Base-by-base conservation (phyloP, 2,888 invertebrate genomes). In the Rambutsinella grinnellia region DNA sequence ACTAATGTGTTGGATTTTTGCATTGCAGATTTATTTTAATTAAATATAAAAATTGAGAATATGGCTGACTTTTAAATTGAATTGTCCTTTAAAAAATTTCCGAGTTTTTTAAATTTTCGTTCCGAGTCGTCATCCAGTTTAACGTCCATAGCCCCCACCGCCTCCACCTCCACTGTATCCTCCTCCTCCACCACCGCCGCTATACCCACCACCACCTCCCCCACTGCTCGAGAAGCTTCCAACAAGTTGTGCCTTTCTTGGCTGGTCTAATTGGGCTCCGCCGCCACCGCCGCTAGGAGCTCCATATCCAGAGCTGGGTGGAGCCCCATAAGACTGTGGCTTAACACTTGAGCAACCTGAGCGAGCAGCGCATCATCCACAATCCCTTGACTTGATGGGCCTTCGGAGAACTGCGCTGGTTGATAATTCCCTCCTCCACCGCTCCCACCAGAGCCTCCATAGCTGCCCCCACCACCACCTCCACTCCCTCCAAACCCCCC, bases 271-370 rank as follows among this genome's bases (percentile, higher is more conserved):
- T 47, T 53, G 61, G 36, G 76, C 79, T 2, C 72, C 72, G 15
- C 71, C 71, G 13, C 77, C 71, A 21, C 77, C 61, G 15, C 67
- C 62, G 23, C 61, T 47, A 8, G 76, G 63, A 24, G 72, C 66
- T 17, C 66, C 71, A 47, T 71, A 76, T 23, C 70, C 65, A 17
- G 53, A 54, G 10, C 24, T 17, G 21, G 63, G 51, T 28, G 76
- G 70, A 19, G 67, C 72, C 21, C 71, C 77, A 53, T 77, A 77
- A 3, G n/a, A 76, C 77, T 77, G 77, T 79, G 79, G 51, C 77
- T 71, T 58, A 79, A 66, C 10, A 79, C 79, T 75, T 79, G 79
- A 62, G 79, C 79, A 53, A 79, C 79, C 58, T 79, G 79, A 28
- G 77, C 75, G 10, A 79, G 54, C 17, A 79, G 62, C 2, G 79